Evolutionary conservation across 2,113 vertebrate species (phyloP).

Genomic region (Origma solitaria): DNA sequence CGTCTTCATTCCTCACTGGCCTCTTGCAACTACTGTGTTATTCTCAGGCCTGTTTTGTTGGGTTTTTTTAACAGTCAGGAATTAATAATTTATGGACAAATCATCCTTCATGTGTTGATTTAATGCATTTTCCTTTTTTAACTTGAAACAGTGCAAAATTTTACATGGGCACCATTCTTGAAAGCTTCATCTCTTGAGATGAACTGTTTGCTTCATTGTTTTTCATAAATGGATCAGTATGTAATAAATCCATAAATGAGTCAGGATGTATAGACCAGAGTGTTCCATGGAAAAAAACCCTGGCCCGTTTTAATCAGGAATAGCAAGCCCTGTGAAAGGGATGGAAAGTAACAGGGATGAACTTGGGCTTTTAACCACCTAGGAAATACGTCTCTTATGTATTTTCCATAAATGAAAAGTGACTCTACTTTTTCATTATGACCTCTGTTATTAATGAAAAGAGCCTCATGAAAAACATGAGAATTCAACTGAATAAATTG

Average conservation of each 20-base stretch:
- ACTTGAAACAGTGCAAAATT: not conserved
- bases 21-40: not conserved
- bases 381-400: not conserved
- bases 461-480: not conserved
- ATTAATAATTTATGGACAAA: not conserved
- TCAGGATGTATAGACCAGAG: not conserved
- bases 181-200: not conserved
- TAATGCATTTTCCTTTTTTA: not conserved
- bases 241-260: not conserved
- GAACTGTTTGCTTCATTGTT: not conserved
- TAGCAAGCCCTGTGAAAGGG: not conserved
- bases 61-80: not conserved
- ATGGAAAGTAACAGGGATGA: not conserved
- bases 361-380: not conserved
- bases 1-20: not conserved
- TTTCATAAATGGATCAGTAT: not conserved
- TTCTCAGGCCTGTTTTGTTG: not conserved
- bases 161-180: not conserved
- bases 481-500: not conserved
- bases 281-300: not conserved
- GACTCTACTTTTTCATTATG: not conserved
- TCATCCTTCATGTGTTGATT: not conserved
- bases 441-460: not conserved
- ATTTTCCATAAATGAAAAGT: not conserved
- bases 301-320: not conserved